Conservation (phyloP, 2,113 vertebrate genomes). For the Epinephelus lanceolatus region DNA sequence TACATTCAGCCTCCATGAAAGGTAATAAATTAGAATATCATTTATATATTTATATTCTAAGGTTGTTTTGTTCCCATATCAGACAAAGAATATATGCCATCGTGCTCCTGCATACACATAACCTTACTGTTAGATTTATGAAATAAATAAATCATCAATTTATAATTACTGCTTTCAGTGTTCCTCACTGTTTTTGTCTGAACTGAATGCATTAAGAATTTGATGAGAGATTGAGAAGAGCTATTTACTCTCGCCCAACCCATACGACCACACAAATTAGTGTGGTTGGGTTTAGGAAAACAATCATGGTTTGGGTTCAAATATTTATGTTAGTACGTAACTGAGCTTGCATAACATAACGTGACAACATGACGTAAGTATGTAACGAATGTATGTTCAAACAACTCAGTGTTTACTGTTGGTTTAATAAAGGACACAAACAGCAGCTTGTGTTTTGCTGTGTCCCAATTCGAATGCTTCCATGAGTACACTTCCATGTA, state of each 20-base stretch:
- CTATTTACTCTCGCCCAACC: constrained; percentile 1
- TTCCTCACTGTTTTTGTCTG: constrained; percentile 30
- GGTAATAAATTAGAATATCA: constrained; percentile 69
- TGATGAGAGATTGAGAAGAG: constrained; percentile 31
- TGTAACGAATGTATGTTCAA: no score
- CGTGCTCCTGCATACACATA: constrained; percentile 69
- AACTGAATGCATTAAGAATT: constrained; percentile 54
- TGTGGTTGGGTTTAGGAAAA: no score
- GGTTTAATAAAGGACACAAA: no score
- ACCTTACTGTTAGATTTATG: constrained; percentile 63
- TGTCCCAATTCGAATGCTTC: no score
- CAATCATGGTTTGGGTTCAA: no score
- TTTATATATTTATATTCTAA: constrained; percentile 68
- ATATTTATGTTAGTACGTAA: no score
- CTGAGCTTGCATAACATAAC: no score
- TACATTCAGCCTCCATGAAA: constrained; percentile 59
- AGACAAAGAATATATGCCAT: constrained; percentile 38
- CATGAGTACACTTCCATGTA: no score
- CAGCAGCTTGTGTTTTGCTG: no score
- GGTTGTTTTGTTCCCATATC: constrained; percentile 53
- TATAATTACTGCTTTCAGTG: constrained; percentile 63
- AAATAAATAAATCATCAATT: constrained; percentile 66
- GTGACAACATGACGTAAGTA: no score
- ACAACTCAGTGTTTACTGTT: no score
- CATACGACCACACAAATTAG: no score